Base-by-base conservation (phyloP, 2,113 vertebrate species). In the Mesoclemmys tuberculata region DNA sequence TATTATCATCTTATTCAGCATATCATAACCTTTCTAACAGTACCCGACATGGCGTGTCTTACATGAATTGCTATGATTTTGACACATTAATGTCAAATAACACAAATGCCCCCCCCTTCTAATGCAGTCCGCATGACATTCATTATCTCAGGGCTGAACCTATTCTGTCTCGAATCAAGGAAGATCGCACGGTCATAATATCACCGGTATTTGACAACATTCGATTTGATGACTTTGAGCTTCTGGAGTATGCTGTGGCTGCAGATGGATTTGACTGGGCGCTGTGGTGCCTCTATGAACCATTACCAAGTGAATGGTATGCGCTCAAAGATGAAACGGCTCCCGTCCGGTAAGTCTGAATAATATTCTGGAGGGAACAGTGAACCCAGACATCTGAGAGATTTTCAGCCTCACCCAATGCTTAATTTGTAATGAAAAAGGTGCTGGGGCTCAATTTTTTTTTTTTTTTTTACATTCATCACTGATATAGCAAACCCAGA, bases 251-350 rank as follows among this genome's bases (percentile, higher is more conserved):
- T 24, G 2, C 4, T 2, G 5, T 95, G 84, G 93, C 93, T 5
- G 93, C 87, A 38, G 90, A 96, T 48, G 94, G 97, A 29, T 98
- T 98, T 93, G 87, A 93, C 84, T 98, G 96, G 96, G 48, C 90
- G 10, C 93, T 96, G 2, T 97, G 97, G 96, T 96, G 97, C 75
- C 77, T 80, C 75, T 97, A 96, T 11, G 96, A 96, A 51, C 0
- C 24, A 24, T 22, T 90, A 46, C 93, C 96, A 58, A 10, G 31
- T 48, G 85, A 78, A 26, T 96, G 95, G 95, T 26, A 89, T 6
- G 79, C 74, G 35, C 82, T 96, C 29, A 80, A 89, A 38, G 96
- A 97, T 52, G 88, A 83, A 90, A 97, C 91, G 1, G 95, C 96
- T 61, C 95, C 96, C 31, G 41, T 95, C n/a, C 92, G 9, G 96